Percentiles rank a stretch among this genome's conserved stretches.
These are phyloP conservation scores for Luperina nickerlii DNA, from an alignment of 2,888 invertebrate species.

Conservation along the genomic window DNA sequence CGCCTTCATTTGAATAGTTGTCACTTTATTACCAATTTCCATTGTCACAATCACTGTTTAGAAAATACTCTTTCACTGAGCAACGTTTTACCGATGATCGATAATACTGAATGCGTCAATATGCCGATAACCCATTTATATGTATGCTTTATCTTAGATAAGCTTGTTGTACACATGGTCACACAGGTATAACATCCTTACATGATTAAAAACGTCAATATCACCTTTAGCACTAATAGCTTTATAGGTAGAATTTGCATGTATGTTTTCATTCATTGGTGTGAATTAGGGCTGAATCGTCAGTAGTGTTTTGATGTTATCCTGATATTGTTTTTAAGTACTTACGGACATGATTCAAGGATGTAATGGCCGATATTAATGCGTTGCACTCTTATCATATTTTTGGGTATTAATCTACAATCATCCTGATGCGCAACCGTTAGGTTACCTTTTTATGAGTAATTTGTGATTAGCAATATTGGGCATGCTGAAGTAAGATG, in stretches of 20 bases:
- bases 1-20: slow-evolving; percentile 76
- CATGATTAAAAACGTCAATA: slow-evolving; percentile 8
- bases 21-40: slow-evolving; percentile 68
- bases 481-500: slow-evolving; percentile 21
- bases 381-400: slow-evolving; percentile 6
- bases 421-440: slow-evolving; percentile 21
- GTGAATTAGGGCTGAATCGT: slow-evolving; percentile 9
- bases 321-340: slow-evolving; percentile 39
- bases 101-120: slow-evolving; percentile 85
- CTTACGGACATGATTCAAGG: slow-evolving; percentile 20
- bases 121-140: slow-evolving; percentile 78
- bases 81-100: slow-evolving; percentile 64
- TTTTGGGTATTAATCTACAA: neutral
- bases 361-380: slow-evolving; percentile 21
- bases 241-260: slow-evolving; percentile 14
- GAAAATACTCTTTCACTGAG: slow-evolving; percentile 19
- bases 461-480: slow-evolving; percentile 13
- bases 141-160: slow-evolving; percentile 79
- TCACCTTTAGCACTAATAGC: neutral
- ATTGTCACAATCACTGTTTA: slow-evolving; percentile 64
- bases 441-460: slow-evolving; percentile 32
- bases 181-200: slow-evolving; percentile 37
- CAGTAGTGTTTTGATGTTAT: slow-evolving; percentile 28
- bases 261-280: neutral
- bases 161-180: slow-evolving; percentile 58